phyloP scores from a whole-genome alignment of 2,113 vertebrate genomes.

The Dendropsophus ebraccatus region DNA sequence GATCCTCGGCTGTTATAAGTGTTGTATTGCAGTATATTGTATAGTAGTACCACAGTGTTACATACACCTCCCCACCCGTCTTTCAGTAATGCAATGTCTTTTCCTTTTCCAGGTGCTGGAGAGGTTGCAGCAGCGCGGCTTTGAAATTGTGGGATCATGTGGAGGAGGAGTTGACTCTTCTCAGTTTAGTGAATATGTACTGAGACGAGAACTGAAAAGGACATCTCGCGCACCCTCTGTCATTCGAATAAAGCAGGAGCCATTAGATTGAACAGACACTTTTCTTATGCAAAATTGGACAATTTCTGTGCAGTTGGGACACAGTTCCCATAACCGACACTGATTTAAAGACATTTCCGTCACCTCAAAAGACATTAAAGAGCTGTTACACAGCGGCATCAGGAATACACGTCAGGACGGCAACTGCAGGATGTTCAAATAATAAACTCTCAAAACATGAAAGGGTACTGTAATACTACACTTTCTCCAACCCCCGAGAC shows the following conservation, averaged over 20 bases:
- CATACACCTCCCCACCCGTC: too few species aligned
- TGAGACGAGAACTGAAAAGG: conserved; percentile 83
- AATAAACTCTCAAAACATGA: conserved; percentile 27
- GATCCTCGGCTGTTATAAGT: too few species aligned
- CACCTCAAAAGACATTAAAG: conserved; percentile 53
- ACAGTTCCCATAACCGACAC: conserved; percentile 73
- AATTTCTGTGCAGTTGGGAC: conserved; percentile 73
- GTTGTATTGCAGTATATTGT: too few species aligned
- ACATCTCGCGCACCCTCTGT: conserved; percentile 78
- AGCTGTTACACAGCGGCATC: conserved; percentile 38
- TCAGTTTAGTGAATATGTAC: conserved; percentile 93
- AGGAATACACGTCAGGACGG: conserved; percentile 7
- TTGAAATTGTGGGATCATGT: conserved; percentile 90
- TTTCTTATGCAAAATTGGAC: conserved; percentile 73
- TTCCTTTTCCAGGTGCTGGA: conserved; percentile 84
- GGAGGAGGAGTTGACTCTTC: conserved; percentile 94
- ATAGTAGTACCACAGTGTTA: too few species aligned
- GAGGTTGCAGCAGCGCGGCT: conserved; percentile 89
- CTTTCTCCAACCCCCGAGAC: conserved; percentile 17
- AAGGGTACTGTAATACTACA: conserved; percentile 54
- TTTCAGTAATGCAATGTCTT: conserved; percentile 22
- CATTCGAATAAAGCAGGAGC: conserved; percentile 90
- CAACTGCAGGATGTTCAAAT: conserved; percentile 44
- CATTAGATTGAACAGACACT: conserved; percentile 82
- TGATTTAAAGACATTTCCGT: conserved; percentile 71